Base-by-base conservation (phyloP, 2,888 invertebrate genomes). In the Drosophila flavopinicola region DNA sequence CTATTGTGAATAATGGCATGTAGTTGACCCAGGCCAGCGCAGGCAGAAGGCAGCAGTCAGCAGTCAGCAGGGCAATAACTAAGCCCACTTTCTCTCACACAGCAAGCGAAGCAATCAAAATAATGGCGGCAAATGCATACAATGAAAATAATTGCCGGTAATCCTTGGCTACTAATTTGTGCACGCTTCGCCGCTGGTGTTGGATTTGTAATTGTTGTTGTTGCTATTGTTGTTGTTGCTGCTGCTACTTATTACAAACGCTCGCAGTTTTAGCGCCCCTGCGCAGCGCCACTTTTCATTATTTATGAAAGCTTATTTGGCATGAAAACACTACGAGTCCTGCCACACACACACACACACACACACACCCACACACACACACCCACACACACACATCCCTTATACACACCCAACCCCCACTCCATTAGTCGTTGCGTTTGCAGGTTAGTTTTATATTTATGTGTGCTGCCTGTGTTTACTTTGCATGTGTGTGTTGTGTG, bases 81-180 rank as follows among this genome's bases (percentile, higher is more conserved):
- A 66, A 66, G 25, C 47, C 33, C 15, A 15, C 33, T 38, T 32
- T 6, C 48, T 15, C 7, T 59, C 75, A n/a, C 51, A 64, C 69
- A 75, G 87, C 87, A 82, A 85, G 73, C 85, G 85, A 70, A 80
- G 78, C 78, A 86, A 83, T 83, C 87, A 83, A 85, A 85, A 82
- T 85, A 87, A 87, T 84, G 83, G 70, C 72, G 83, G 66, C 83
- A 82, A 85, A 78, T 82, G 85, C 83, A 84, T 75, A 77, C 85
- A 84, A 75, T 77, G 75, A 82, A 75, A 78, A 87, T 85, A 85
- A 85, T 85, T 87, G 84, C 78, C 83, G 85, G 84, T 84, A 87
- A 84, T 84, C 83, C 84, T 84, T 73, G 83, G 70, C 42, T 80
- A 85, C 85, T 86, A 84, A 86, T 83, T 83, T 83, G 64, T 69